Percentiles rank a stretch among this genome's conserved stretches.
These are phyloP conservation scores for Galerucella pusilla DNA, from an alignment of 2,888 invertebrate species.

Conservation along the genomic window DNA sequence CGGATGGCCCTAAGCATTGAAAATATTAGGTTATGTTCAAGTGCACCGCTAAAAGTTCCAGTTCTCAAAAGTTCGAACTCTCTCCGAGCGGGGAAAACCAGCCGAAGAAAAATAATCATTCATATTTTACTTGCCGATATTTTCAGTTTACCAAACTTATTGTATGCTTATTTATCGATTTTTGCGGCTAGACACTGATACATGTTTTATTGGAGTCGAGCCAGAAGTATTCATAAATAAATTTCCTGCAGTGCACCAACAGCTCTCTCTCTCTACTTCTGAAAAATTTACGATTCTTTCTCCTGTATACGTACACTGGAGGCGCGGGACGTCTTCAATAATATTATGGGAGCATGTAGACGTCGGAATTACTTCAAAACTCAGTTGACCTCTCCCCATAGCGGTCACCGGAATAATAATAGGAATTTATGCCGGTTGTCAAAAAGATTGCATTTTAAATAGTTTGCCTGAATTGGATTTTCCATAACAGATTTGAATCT, in stretches of 20 bases:
- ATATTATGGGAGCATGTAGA: not conserved
- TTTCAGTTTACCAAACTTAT: not conserved
- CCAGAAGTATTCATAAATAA: conserved; percentile 65
- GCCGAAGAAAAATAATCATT: too few relatives aligned
- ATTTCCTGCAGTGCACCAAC: conserved; percentile 64
- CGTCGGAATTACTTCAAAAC: conserved; percentile 5
- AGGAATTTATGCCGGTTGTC: not conserved
- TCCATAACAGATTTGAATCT: not conserved
- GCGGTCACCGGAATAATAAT: not conserved
- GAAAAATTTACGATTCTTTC: conserved; percentile 60
- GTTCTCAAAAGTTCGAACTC: too few relatives aligned
- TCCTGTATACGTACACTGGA: conserved; percentile 9
- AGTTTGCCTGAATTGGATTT: not conserved
- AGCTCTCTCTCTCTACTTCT: conserved; percentile 57
- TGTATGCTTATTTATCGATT: conserved; percentile 10
- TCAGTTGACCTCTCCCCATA: not conserved
- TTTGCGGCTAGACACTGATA: conserved; percentile 47
- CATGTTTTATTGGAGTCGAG: conserved; percentile 61
- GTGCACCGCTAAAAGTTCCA: too few relatives aligned
- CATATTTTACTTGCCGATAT: not conserved
- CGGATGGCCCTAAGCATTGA: too few relatives aligned
- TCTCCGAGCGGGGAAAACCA: too few relatives aligned
- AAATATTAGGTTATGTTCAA: too few relatives aligned
- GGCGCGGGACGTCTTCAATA: conserved; percentile 7
- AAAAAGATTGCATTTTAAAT: not conserved